Base-by-base conservation (phyloP, 2,797 vertebrate genomes). In the Tangara arthus region DNA sequence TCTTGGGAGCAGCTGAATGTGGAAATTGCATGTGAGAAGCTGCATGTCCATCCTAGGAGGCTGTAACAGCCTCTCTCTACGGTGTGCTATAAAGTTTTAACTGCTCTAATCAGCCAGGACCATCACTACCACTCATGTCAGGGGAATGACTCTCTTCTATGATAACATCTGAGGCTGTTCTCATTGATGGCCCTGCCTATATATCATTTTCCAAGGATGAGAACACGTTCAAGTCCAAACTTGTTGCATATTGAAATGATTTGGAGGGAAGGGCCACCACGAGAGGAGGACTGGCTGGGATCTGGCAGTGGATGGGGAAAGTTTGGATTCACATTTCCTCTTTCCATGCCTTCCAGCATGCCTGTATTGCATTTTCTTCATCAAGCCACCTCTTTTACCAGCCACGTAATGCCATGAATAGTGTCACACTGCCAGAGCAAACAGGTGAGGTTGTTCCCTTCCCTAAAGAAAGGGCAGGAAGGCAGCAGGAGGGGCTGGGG, bases 1-100 rank as follows among this genome's bases (percentile, higher is more conserved):
- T 80, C 90, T 42, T 23, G 93, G 73, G 94, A 92, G 92, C 80
- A 68, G 41, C 81, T 89, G 88, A 52, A 96, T 90, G 93, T 96
- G 66, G 90, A 95, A 96, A 94, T 92, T 68, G 77, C 93, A 79
- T 91, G 94, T 85, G 80, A 96, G 80, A 78, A 82, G 85, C 44
- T 90, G 80, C 6, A 1, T 87, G 93, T 91, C 92, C 88, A 80
- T 70, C 90, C 85, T 90, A 71, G 63, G 85, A 90, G 82, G 87
- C 93, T 84, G 49, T 82, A 84, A 64, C 68, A 93, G 70, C 90
- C 44, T 72, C 85, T 79, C 77, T 86, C 73, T 64, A 6, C 3
- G 21, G 85, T 63, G 85, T 81, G 65, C 94, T 88, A 13, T 92
- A 82, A 95, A 87, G 82, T 65, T 94, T 93, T 85, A 94, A 95